Evolutionary conservation across 2,113 vertebrate genomes (phyloP).

Genomic region (Myrmecophaga tridactyla): DNA sequence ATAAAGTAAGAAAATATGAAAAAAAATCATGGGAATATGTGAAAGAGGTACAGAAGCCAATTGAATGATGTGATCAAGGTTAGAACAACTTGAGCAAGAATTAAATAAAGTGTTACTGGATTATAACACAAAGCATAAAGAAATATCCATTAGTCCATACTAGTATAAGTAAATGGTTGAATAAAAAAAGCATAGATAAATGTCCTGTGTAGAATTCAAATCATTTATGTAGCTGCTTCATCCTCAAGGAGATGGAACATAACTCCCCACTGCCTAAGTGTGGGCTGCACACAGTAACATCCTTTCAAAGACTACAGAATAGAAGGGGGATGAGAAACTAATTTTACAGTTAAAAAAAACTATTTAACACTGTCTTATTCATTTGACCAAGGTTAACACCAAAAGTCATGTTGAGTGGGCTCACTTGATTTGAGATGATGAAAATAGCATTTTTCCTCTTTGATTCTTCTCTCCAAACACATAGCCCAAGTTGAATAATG

Average conservation of each 20-base stretch:
- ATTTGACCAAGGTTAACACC: neutral
- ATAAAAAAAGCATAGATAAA: neutral
- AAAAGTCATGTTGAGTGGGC: neutral
- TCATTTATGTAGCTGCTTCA: neutral
- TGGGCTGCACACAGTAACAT: neutral
- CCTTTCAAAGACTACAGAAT: neutral
- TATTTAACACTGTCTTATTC: neutral
- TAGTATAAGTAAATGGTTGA: neutral
- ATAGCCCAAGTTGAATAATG: neutral
- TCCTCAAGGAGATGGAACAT: fast-evolving
- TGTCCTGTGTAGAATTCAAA: neutral
- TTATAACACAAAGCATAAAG: neutral
- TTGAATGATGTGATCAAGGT: neutral
- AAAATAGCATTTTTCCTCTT: neutral
- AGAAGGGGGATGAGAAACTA: neutral
- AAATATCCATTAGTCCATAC: neutral
- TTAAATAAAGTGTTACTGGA: neutral
- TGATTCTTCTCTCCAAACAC: neutral
- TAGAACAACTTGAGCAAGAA: neutral
- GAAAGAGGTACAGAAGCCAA: neutral
- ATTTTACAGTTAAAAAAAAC: neutral
- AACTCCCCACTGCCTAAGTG: neutral
- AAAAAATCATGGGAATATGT: neutral
- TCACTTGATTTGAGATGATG: neutral
- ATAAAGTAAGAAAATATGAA: neutral